Percentiles rank a stretch among this genome's conserved stretches.
These are phyloP conservation scores for Pseudolaguvia tuberculata DNA, from an alignment of 2,113 vertebrate species.

Conservation along the genomic window DNA sequence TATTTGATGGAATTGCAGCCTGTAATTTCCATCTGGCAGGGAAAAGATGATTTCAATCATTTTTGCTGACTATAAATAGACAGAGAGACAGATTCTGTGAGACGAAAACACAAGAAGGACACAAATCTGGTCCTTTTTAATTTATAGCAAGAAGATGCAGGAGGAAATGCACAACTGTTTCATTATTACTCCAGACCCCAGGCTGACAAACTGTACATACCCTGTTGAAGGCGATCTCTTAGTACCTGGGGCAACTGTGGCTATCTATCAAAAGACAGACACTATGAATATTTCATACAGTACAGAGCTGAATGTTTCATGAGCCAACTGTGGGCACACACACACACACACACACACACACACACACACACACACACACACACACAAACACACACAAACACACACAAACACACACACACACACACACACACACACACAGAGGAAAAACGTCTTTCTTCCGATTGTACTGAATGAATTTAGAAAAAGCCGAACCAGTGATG, in stretches of 20 bases:
- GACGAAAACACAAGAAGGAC: neutral
- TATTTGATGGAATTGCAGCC: constrained; percentile 47
- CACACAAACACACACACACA: neutral
- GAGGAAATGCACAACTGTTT: neutral
- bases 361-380: constrained; percentile 15
- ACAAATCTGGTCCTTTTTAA: neutral
- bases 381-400: neutral
- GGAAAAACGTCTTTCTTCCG: neutral
- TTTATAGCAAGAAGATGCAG: neutral
- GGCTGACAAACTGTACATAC: neutral
- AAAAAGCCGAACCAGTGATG: neutral
- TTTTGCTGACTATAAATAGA: constrained; percentile 63
- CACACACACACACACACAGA: neutral
- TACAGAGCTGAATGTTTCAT: constrained; percentile 43
- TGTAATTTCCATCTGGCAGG: constrained; percentile 61
- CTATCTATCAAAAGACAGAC: constrained; percentile 55
- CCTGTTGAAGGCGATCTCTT: constrained; percentile 28
- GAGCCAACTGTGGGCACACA: neutral
- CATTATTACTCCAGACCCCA: neutral
- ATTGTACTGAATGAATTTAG: neutral
- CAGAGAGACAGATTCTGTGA: constrained; percentile 29
- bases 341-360: neutral
- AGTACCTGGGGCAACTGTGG: constrained; percentile 41
- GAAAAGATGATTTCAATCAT: constrained; percentile 65
- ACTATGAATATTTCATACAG: constrained; percentile 64